Evolutionary conservation across 2,797 vertebrate genomes (phyloP).

Genomic region (Eutrigla gurnardus): DNA sequence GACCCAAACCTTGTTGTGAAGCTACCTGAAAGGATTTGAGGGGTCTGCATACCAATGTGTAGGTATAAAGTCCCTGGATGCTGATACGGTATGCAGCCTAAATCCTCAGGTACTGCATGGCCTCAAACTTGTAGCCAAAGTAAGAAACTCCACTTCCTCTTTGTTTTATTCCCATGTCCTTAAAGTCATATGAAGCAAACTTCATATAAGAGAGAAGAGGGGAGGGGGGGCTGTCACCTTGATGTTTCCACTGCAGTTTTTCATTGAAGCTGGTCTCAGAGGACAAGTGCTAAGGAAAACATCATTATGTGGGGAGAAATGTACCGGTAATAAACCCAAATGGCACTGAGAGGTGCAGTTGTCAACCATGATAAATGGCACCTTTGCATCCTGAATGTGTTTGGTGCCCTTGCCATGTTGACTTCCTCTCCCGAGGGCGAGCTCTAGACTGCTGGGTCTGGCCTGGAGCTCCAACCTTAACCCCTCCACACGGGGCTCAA

Average conservation of each 20-base stretch:
- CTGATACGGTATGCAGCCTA: conserved; percentile 19
- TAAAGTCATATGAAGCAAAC: conserved; percentile 71
- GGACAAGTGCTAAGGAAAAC: conserved; percentile 81
- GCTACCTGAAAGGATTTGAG: conserved; percentile 33
- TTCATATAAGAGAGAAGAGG: conserved; percentile 59
- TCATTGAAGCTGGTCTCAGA: conserved; percentile 77
- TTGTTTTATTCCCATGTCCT: conserved; percentile 62
- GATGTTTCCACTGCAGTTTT: conserved; percentile 79
- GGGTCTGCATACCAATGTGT: conserved; percentile 34
- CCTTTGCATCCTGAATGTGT: conserved; percentile 78
- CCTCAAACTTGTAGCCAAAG: conserved; percentile 40
- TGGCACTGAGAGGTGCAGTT: conserved; percentile 79
- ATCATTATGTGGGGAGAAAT: conserved; percentile 83
- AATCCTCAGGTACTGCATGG: conserved; percentile 37
- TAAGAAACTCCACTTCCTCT: conserved; percentile 39
- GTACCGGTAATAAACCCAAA: conserved; percentile 85
- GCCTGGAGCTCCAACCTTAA: conserved; percentile 68
- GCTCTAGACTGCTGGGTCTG: conserved; percentile 67
- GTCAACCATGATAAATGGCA: conserved; percentile 86
- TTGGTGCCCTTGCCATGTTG: conserved; percentile 82
- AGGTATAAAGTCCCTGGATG: conserved; percentile 30
- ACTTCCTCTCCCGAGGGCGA: conserved; percentile 73
- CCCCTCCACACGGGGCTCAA: conserved; percentile 51
- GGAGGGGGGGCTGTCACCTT: conserved; percentile 75
- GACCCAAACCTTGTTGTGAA: conserved; percentile 19